Conservation (phyloP, 2,888 invertebrate species). For the Balanococcus diminutus region DNA sequence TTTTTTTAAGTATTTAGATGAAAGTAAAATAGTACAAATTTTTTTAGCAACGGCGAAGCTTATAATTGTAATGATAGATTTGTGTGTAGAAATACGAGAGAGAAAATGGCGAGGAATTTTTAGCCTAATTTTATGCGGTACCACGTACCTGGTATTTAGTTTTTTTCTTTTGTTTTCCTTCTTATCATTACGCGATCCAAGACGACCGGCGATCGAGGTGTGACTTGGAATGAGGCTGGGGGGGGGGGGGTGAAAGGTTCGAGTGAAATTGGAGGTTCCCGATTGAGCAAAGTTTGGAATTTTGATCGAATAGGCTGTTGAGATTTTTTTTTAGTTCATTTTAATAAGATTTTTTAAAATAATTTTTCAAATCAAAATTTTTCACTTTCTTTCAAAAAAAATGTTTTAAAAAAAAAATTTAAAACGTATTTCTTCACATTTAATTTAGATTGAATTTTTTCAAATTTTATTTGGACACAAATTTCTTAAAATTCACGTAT, state of each 20-base stretch:
- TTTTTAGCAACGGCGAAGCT: constrained; percentile 10
- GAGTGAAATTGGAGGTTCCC: neutral
- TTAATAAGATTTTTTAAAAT: no score
- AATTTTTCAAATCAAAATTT: no score
- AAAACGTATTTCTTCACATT: no score
- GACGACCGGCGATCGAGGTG: neutral
- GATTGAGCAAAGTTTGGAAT: no score
- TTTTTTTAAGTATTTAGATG: neutral
- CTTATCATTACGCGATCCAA: neutral
- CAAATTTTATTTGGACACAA: no score
- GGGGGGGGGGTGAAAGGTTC: neutral
- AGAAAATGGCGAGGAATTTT: neutral
- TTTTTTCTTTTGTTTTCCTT: neutral
- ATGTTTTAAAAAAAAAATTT: no score
- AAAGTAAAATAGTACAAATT: constrained; percentile 13
- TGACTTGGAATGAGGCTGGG: neutral
- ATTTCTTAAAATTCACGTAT: no score
- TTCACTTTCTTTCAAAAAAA: no score
- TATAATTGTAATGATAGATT: neutral
- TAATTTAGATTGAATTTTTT: no score
- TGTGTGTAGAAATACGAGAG: neutral
- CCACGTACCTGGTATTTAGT: neutral
- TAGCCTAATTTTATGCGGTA: no score
- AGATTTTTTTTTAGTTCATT: no score
- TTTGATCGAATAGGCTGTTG: no score